Evolutionary conservation across 2,888 invertebrate genomes (phyloP).

Genomic region (Hetaerina titia): DNA sequence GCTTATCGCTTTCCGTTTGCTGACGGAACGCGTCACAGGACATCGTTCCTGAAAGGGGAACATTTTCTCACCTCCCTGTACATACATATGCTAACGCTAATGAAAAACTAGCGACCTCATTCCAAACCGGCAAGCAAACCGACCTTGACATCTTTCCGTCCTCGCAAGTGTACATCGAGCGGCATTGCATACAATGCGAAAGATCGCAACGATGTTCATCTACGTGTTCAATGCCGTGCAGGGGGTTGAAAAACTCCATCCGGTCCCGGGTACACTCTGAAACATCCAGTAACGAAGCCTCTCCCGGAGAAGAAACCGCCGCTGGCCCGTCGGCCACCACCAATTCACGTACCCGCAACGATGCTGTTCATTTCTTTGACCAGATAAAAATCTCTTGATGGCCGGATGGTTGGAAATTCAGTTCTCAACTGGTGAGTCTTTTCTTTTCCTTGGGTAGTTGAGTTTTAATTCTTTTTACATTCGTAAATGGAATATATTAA

Average conservation of each 20-base stretch:
- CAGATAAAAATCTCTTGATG: no score
- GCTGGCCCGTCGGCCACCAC: no score
- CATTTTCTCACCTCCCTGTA: background rate
- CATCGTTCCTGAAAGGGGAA: background rate
- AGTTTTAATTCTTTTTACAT: no score
- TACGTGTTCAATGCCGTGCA: constrained; percentile 29
- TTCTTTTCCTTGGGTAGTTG: no score
- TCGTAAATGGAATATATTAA: no score
- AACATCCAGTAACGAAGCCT: background rate
- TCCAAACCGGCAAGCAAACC: background rate
- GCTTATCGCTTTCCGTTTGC: background rate
- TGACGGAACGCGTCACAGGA: background rate
- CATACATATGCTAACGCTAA: background rate
- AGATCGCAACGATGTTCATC: constrained; percentile 30
- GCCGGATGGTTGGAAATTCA: no score
- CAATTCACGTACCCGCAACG: background rate
- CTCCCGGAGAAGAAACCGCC: background rate
- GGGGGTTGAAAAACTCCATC: constrained; percentile 45
- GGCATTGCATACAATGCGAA: constrained; percentile 33
- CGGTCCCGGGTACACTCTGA: background rate
- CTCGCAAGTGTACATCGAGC: background rate
- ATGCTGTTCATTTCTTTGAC: no score
- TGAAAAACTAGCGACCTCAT: background rate
- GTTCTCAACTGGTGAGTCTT: no score
- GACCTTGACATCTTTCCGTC: constrained; percentile 39